These are phyloP conservation scores for Mesembrinibis cayennensis DNA, from an alignment of 2,113 vertebrate species.

Conservation along the genomic window DNA sequence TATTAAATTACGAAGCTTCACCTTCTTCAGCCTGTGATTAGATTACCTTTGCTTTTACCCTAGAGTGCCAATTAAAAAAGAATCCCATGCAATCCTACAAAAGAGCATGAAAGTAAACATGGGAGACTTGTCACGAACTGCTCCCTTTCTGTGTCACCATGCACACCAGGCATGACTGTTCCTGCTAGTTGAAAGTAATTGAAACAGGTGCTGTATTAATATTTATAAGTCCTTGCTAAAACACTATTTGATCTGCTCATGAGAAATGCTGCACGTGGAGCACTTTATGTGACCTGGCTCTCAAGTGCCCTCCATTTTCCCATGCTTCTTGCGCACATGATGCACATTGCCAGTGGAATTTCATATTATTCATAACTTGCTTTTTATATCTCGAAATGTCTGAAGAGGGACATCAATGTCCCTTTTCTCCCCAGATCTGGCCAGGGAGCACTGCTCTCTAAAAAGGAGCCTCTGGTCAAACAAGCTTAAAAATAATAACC, in stretches of 20 bases:
- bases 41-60: neutral
- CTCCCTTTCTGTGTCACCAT: neutral
- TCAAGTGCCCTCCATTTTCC: neutral
- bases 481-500: neutral
- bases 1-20: neutral
- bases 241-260: neutral
- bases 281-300: neutral
- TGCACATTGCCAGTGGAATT: neutral
- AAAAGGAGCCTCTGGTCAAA: neutral
- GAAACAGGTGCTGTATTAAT: conserved; percentile 20
- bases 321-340: neutral
- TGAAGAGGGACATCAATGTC: neutral
- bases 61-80: neutral
- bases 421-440: neutral
- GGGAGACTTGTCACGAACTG: neutral
- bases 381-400: neutral
- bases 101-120: neutral
- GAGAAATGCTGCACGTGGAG: neutral
- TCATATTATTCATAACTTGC: neutral
- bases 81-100: no score
- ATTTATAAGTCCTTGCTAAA: conserved; percentile 23
- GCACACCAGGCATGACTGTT: neutral
- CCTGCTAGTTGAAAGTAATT: neutral
- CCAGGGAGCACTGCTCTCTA: neutral
- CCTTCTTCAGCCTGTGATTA: neutral